A percentile compares a stretch with the other conserved stretches of the same genome.
Evolutionary conservation across 2,888 invertebrate genomes (phyloP).

Genomic region (Euplexia lucipara): DNA sequence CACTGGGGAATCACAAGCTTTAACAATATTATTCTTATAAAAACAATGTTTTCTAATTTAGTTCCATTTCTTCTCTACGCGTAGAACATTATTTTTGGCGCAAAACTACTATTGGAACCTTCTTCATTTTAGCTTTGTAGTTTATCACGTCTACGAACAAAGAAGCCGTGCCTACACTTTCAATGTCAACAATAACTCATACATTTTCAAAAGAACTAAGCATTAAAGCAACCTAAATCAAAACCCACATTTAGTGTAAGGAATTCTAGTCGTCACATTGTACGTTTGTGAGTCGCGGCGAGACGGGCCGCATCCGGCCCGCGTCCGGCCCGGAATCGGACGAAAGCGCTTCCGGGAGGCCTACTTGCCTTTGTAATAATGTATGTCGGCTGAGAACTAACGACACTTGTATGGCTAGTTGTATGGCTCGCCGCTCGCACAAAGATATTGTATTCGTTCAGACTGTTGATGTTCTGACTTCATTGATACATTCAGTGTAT

Average conservation of each 20-base stretch:
- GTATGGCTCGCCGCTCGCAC: not conserved
- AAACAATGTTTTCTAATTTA: not conserved
- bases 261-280: constrained; percentile 39
- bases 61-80: not conserved
- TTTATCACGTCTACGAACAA: not conserved
- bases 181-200: constrained; percentile 12
- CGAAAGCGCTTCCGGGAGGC: constrained; percentile 70
- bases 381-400: constrained; percentile 44
- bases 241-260: constrained; percentile 36
- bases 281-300: constrained; percentile 53
- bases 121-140: not conserved
- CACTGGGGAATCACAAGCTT: too few species aligned
- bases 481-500: not conserved
- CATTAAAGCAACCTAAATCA: constrained; percentile 24
- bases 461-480: not conserved
- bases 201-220: constrained; percentile 3
- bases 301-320: constrained; percentile 50
- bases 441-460: constrained; percentile 7
- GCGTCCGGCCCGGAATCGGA: constrained; percentile 71
- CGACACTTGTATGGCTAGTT: constrained; percentile 21
- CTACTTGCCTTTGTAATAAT: constrained; percentile 66
- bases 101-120: not conserved
- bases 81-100: not conserved
- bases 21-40: too few species aligned
- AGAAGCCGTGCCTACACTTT: not conserved